A percentile compares a stretch with the other conserved stretches of the same genome.
phyloP scores from a whole-genome alignment of 2,888 invertebrate species.

The Danaus chrysippus region DNA sequence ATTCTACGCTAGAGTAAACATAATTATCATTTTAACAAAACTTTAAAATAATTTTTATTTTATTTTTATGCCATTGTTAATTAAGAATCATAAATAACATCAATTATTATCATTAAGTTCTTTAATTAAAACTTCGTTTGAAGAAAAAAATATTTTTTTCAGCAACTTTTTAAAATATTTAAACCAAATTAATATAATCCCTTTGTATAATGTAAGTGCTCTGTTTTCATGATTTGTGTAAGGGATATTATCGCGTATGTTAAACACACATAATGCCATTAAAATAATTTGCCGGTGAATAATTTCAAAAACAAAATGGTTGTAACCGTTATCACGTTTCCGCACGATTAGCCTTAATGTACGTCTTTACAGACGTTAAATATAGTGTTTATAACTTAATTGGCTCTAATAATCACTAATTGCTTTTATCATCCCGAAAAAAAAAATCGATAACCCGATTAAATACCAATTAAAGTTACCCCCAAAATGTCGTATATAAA shows the following conservation, averaged over 20 bases:
- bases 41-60: too few relatives aligned
- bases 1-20: background rate
- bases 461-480: background rate
- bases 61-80: too few relatives aligned
- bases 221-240: too few relatives aligned
- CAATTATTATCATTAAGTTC: too few relatives aligned
- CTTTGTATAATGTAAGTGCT: too few relatives aligned
- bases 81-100: too few relatives aligned
- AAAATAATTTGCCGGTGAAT: slow-evolving; percentile 6
- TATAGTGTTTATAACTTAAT: slow-evolving; percentile 6
- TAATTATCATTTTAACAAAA: too few relatives aligned
- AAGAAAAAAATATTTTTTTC: too few relatives aligned
- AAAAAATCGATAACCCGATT: slow-evolving; percentile 4
- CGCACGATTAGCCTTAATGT: slow-evolving; percentile 4
- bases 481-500: slow-evolving; percentile 1
- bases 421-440: background rate
- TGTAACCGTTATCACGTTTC: slow-evolving; percentile 5
- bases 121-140: too few relatives aligned
- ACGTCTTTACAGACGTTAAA: background rate
- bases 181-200: too few relatives aligned
- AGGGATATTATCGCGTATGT: background rate
- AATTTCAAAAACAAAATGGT: slow-evolving; percentile 5
- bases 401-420: slow-evolving; percentile 1
- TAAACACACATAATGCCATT: slow-evolving; percentile 1
- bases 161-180: too few relatives aligned